Conservation (phyloP, 37 sponge, comb jelly and placozoan genomes). For the Chondrilla cf. caribensis region DNA sequence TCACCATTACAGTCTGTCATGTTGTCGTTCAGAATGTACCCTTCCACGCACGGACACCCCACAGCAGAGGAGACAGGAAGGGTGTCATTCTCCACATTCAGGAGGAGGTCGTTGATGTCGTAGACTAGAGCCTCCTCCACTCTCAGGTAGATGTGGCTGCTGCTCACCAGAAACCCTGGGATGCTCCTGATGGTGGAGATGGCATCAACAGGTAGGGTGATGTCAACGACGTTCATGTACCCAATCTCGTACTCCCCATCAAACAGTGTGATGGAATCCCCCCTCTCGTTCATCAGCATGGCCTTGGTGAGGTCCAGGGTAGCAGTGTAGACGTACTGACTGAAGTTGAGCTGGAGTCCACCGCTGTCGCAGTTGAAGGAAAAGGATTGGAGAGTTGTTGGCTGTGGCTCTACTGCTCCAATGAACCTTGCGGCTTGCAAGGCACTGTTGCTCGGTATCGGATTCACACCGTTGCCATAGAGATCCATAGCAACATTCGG, state of each 20-base stretch:
- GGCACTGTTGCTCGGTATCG: neutral
- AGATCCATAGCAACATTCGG: neutral
- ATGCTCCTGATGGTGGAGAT: neutral
- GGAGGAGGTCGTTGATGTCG: neutral
- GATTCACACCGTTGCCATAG: neutral
- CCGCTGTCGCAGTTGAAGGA: neutral
- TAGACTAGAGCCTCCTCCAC: neutral
- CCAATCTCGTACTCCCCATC: neutral
- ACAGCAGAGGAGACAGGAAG: neutral
- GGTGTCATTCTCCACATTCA: neutral
- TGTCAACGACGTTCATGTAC: neutral
- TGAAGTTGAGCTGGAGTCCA: neutral
- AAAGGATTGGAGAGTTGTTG: neutral
- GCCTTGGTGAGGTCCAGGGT: slow-evolving; percentile 1
- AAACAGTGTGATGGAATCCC: neutral
- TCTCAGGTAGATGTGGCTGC: neutral
- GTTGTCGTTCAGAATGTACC: neutral
- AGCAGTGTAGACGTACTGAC: neutral
- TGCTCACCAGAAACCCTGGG: neutral
- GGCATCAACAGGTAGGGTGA: neutral
- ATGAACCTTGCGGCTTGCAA: neutral
- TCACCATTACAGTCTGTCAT: neutral
- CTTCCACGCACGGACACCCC: neutral
- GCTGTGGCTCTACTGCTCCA: neutral
- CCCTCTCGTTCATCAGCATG: slow-evolving; percentile 1